Base-by-base conservation (phyloP, 1,140 invertebrate species). In the Drosophila nigrodunni region DNA sequence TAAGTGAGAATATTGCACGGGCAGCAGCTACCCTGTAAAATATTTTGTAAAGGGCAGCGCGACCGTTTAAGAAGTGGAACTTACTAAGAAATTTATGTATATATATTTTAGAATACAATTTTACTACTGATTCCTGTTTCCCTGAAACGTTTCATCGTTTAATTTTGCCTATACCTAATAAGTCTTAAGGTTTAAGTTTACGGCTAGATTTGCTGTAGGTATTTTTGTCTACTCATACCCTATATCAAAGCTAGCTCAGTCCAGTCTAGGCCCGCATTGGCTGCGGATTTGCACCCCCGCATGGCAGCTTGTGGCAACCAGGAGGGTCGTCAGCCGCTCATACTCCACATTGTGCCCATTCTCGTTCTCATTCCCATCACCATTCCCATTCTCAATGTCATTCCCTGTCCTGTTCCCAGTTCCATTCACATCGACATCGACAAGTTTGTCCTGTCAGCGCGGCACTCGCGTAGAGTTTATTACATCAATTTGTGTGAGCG, bases 381-480 rank as follows among this genome's bases (percentile, higher is more conserved):
- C 81, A 60, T 11, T 60, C 54, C 30, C 55, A 60, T 57, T 49
- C 39, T 37, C 25, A 5, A 2, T 30, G 0, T 6, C 62, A 8
- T 41, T 44, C 34, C 25, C 58, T 13, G 3, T 35, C 25, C 13
- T 37, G 34, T 44, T 44, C 25, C 7, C 46, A 44, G 60, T 30
- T 54, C 43, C 69, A 61, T 70, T 59, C 55, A 67, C 64, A 73
- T 73, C 71, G 74, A 59, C 80, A 78, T 67, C 85, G 80, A 81
- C 85, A 89, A 85, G 78, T 89, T 90, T 78, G 85, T 89, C 85
- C 85, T 89, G 85, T 89, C 85, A 89, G 85, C 80, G 85, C 64
- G 65, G 70, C 73, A 77, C 62, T 77, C 75, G 75, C 74, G 80
- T 71, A 78, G 77, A 88, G 85, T 88, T 89, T 89, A 89, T 89